Base-by-base conservation (phyloP, 2,113 vertebrate species). In the Synodontis membranacea region DNA sequence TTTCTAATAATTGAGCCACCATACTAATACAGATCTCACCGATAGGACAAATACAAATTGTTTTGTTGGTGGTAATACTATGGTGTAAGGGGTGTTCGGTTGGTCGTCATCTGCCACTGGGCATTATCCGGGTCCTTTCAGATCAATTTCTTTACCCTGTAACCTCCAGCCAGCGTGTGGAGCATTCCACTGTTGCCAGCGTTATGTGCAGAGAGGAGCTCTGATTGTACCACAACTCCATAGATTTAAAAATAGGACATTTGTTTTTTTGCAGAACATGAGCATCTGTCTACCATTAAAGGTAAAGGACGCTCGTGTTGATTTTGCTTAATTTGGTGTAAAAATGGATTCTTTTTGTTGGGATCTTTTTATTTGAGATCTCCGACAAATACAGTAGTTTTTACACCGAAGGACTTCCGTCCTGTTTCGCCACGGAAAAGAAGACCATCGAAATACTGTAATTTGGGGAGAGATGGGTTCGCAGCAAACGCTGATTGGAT, bases 121-220 rank as follows among this genome's bases (percentile, higher is more conserved):
- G 91, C 94, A 91, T 89, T 94, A 91, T 95, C 91, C 92, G 90
- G 93, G 93, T 91, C 78, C 89, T 90, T 93, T 92, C 88, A 90
- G 91, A 96, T 96, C 94, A 92, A 96, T 96, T 90, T 0, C 64
- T 93, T 93, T 91, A 94, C 92, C 82, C 91, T 94, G 93, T 94
- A 91, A 93, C 92, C 92, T 87, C 91, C 90, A 92, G 85, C 80
- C 48, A 78, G 60, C 48, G 19, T 58, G 72, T 80, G 86, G 64
- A 72, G 44, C 88, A 89, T 76, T 89, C 82, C 82, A 83, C 74
- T 84, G 54, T 56, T 81, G 88, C 62, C 50, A 80, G 28, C 75
- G n/a, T 46, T 37, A 79, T 85, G 54, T 37, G 4, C 44, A 80
- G 66, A 83, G 85, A 64, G 70, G 25, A 58, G 39, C 34, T 37